These are phyloP conservation scores for Cavia porcellus DNA, from an alignment of 2,113 vertebrate genomes.

Conservation along the genomic window DNA sequence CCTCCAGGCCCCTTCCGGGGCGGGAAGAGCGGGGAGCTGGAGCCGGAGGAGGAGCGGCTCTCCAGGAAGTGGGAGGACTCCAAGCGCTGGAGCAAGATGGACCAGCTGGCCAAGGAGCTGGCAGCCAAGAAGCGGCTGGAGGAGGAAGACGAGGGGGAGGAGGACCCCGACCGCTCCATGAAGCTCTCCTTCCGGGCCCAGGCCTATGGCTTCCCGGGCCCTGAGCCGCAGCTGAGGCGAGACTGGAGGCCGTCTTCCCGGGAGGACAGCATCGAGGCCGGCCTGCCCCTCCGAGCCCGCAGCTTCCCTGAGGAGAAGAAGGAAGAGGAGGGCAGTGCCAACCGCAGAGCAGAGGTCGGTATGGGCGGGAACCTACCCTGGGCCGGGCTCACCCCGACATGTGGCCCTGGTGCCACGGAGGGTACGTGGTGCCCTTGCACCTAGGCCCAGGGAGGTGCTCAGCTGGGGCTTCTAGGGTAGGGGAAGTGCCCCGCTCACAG, in stretches of 20 bases:
- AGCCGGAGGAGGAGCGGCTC: constrained; percentile 61
- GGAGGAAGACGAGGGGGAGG: constrained; percentile 80
- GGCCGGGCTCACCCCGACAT: background rate
- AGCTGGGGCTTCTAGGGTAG: accelerated
- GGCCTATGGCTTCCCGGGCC: constrained; percentile 80
- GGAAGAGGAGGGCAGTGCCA: constrained; percentile 97
- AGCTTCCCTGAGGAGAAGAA: constrained; percentile 89
- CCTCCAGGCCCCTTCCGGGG: constrained; percentile 61
- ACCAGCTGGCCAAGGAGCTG: constrained; percentile 88
- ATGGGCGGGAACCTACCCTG: background rate
- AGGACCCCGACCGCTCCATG: constrained; percentile 87
- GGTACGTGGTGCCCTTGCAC: background rate
- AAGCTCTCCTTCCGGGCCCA: constrained; percentile 83
- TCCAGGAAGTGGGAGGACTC: constrained; percentile 86
- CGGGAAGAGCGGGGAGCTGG: constrained; percentile 66
- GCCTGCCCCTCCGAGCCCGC: constrained; percentile 88
- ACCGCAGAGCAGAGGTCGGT: constrained; percentile 94
- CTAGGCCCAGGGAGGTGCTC: background rate
- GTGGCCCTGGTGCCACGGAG: background rate
- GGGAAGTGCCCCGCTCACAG: background rate
- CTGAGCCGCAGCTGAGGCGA: constrained; percentile 76
- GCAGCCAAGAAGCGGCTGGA: constrained; percentile 85
- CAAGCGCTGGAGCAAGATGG: constrained; percentile 90
- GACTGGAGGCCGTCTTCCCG: constrained; percentile 89
- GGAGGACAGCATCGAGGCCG: constrained; percentile 88